Conservation (phyloP, 2,797 vertebrate genomes). For the Arremon brunneinucha region DNA sequence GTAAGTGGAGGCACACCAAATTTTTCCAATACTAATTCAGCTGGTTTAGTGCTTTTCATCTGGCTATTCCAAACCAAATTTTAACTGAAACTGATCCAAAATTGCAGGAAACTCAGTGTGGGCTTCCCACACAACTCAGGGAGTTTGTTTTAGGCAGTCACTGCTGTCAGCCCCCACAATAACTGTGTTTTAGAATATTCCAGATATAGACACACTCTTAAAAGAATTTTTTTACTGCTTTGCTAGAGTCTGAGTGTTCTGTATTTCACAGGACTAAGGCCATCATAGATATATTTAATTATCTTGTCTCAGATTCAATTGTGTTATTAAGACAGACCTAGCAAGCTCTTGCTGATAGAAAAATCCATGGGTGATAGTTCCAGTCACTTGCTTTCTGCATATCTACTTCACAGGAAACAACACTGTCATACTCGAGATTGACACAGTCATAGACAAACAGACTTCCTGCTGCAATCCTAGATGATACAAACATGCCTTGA, state of each 20-base stretch:
- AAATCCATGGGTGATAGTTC: not conserved
- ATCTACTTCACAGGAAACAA: not conserved
- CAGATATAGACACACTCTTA: not conserved
- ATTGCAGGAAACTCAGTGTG: not conserved
- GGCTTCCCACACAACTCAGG: not conserved
- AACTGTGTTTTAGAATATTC: not conserved
- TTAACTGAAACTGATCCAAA: not conserved
- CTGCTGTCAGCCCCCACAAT: not conserved
- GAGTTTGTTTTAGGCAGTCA: not conserved
- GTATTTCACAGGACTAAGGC: not conserved
- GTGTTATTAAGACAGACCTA: not conserved
- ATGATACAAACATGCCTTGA: not conserved
- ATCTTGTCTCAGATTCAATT: not conserved
- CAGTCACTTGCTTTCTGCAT: not conserved
- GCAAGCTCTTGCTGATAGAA: not conserved
- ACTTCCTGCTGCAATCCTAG: not conserved
- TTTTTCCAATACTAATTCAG: not conserved
- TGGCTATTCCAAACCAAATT: not conserved
- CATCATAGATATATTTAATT: not conserved
- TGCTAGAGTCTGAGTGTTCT: not conserved
- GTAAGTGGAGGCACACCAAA: not conserved
- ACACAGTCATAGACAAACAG: not conserved
- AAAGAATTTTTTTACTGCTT: not conserved
- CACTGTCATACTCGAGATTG: rapidly evolving
- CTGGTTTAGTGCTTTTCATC: not conserved